These are phyloP conservation scores for Stichopus chloronotus DNA, from an alignment of 35 echinoderm and acorn worm genomes.

Conservation along the genomic window DNA sequence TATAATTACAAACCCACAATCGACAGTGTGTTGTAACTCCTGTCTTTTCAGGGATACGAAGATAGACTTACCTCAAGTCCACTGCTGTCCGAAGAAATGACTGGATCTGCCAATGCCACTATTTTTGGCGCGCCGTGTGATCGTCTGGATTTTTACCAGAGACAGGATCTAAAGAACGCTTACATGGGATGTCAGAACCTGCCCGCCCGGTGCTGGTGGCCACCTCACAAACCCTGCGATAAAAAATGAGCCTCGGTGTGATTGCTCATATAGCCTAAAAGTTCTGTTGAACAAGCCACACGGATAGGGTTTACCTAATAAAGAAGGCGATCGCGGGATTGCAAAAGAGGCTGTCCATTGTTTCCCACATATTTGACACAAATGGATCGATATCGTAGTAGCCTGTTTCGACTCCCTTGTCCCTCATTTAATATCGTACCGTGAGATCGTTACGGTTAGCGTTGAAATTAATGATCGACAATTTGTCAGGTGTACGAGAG, in stretches of 20 bases:
- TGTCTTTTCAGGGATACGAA: constrained; percentile 65
- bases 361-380: too few species aligned
- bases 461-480: too few species aligned
- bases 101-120: constrained; percentile 74
- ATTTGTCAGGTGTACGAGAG: too few species aligned
- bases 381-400: too few species aligned
- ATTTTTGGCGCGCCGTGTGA: constrained; percentile 87
- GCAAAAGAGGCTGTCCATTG: too few species aligned
- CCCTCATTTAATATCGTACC: too few species aligned
- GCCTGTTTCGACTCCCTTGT: too few species aligned
- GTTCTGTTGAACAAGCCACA: neutral
- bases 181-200: constrained; percentile 98
- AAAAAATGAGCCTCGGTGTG: neutral
- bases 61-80: constrained; percentile 75
- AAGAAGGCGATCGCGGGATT: neutral
- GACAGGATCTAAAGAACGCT: constrained; percentile 66
- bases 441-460: too few species aligned
- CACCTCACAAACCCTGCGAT: neutral
- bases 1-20: too few species aligned
- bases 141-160: constrained; percentile 65
- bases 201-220: constrained; percentile 48
- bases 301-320: neutral
- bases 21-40: neutral
- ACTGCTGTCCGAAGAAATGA: constrained; percentile 59
- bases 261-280: neutral